Base-by-base conservation (phyloP, 2,888 invertebrate species). In the Apodemia mormo region DNA sequence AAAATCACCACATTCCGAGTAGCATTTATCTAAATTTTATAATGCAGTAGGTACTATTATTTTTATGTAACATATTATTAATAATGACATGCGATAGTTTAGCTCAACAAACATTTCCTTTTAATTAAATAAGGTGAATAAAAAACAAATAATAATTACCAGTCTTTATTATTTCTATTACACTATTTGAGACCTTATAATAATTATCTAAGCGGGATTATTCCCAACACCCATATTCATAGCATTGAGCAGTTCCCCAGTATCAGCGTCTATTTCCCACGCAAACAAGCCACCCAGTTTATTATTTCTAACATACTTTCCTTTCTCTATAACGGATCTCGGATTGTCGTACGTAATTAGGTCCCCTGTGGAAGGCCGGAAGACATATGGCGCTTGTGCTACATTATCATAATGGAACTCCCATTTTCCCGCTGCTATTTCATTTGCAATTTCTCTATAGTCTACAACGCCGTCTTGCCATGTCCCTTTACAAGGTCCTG, bases 401-500 rank as follows among this genome's bases (percentile, higher is more conserved):
- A 90, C 87, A 14, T 83, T 89, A 66, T 93, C 93, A 37, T 92
- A 93, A 58, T 86, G 86, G 74, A 92, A 93, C 72, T 92, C 89
- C 92, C 92, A 93, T 74, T 90, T 86, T 0, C 90, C 90, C 70
- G 82, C 80, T 10, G 91, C 89, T 7, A 93, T 87, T 69, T 88
- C 92, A 2, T 81, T 89, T 0, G 91, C 92, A 2, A 93, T 90
- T 69, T 91, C 91, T 74, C 93, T 87, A 72, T 93, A 93, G 73
- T 93, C 93, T 0, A 93, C 92, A 0, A 93, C 93, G 10, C 93
- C 93, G 6, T 93, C 93, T 71, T 93, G 93, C 93, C 93, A 93
- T 0, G 92, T 90, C 1, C 93, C 93, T 73, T 93, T 93, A 61
- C 87, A 87, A 0, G 93, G 89, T 0, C 93, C 93, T 43, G 89